phyloP scores from a whole-genome alignment of 2,888 invertebrate genomes.

The Nephrotoma guestfalica region DNA sequence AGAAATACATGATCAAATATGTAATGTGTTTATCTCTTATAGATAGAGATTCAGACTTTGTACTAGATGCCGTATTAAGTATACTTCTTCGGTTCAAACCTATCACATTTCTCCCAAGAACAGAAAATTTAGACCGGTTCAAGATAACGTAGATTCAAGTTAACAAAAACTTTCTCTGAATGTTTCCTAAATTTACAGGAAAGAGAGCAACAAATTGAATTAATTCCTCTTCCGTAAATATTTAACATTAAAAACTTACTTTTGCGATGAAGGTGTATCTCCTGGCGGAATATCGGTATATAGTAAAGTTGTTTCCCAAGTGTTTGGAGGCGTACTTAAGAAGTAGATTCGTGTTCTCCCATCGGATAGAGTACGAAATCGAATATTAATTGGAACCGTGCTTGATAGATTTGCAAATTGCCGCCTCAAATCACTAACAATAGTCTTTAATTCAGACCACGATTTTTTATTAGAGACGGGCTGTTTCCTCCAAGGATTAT shows the following conservation, averaged over 20 bases:
- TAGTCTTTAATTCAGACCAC: conserved; percentile 68
- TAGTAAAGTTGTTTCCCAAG: conserved; percentile 78
- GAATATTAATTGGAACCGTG: conserved; percentile 69
- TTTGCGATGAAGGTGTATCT: conserved; percentile 23
- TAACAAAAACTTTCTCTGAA: neutral
- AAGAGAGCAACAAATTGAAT: neutral
- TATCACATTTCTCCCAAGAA: no score
- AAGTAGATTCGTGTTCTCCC: conserved; percentile 80
- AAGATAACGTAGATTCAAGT: neutral
- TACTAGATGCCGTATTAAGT: no score
- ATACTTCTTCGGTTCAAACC: no score
- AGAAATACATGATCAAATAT: neutral
- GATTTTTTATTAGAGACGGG: conserved; percentile 30
- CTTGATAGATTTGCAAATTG: conserved; percentile 63
- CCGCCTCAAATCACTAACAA: conserved; percentile 66
- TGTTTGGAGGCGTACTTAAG: conserved; percentile 71
- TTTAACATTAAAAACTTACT: conserved; percentile 7
- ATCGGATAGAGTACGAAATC: conserved; percentile 62
- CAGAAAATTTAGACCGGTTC: no score
- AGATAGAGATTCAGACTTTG: no score
- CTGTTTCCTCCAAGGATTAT: neutral
- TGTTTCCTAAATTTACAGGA: neutral
- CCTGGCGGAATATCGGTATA: conserved; percentile 67
- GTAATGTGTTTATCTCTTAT: neutral
- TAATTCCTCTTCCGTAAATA: neutral